phyloP scores from a whole-genome alignment of 2,888 invertebrate species.

The Himalopsyche tibetana region DNA sequence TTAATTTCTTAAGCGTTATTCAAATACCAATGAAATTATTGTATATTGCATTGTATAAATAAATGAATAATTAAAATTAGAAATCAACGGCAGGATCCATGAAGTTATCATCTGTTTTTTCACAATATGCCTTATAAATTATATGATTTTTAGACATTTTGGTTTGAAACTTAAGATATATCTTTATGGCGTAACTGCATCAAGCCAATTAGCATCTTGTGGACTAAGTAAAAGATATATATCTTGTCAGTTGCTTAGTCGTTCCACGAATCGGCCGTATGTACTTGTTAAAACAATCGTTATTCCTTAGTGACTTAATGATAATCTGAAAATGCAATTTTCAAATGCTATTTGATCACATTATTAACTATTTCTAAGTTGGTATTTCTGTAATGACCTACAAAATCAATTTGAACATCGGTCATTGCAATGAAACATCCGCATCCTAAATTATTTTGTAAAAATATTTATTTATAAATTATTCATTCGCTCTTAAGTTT shows the following conservation, averaged over 20 bases:
- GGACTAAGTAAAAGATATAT: neutral
- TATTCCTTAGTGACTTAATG: neutral
- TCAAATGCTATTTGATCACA: neutral
- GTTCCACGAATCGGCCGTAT: neutral
- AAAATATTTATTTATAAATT: constrained; percentile 37
- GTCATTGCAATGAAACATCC: neutral
- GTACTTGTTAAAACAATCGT: neutral
- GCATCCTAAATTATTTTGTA: constrained; percentile 38
- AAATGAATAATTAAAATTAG: too few relatives aligned
- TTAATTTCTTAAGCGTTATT: too few relatives aligned
- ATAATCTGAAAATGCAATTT: neutral
- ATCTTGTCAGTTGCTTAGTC: constrained; percentile 16
- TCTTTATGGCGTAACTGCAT: too few relatives aligned
- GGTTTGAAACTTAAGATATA: too few relatives aligned
- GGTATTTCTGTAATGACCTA: neutral
- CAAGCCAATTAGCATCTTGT: too few relatives aligned
- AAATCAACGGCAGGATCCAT: too few relatives aligned
- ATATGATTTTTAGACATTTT: too few relatives aligned
- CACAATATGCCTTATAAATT: too few relatives aligned
- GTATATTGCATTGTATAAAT: too few relatives aligned
- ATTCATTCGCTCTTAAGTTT: neutral
- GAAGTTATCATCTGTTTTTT: too few relatives aligned
- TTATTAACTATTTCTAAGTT: constrained; percentile 41
- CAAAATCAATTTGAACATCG: neutral
- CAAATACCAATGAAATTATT: too few relatives aligned